These are phyloP conservation scores for Diarsia mendica DNA, from an alignment of 2,888 invertebrate species.

Conservation along the genomic window DNA sequence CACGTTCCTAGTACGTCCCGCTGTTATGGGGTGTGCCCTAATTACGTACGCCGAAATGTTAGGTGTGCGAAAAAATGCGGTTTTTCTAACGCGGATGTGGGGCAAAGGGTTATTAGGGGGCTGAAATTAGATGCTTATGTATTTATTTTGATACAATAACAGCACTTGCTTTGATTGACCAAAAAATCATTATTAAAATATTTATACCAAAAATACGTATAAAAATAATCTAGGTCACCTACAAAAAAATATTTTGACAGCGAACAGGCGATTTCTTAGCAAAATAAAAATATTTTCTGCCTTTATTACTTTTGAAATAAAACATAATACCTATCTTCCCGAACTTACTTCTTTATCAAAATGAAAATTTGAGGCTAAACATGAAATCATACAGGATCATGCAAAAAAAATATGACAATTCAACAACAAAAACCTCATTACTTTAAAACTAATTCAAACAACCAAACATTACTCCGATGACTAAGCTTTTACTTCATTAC, in stretches of 20 bases:
- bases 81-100: constrained; percentile 50
- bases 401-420: constrained; percentile 12
- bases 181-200: neutral
- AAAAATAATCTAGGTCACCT: neutral
- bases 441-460: neutral
- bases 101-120: constrained; percentile 13
- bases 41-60: constrained; percentile 82
- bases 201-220: neutral
- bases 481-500: constrained; percentile 50
- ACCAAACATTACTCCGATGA: constrained; percentile 36
- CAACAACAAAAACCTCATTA: neutral
- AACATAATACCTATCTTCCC: neutral
- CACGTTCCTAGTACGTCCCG: constrained; percentile 79
- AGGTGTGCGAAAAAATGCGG: constrained; percentile 50
- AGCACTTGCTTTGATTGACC: neutral
- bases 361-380: neutral
- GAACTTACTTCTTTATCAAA: neutral
- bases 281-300: neutral
- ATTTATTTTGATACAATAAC: neutral
- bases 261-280: neutral
- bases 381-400: neutral
- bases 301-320: neutral
- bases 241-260: neutral
- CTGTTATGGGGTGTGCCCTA: constrained; percentile 84
- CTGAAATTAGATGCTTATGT: constrained; percentile 26